A percentile compares a stretch with the other conserved stretches of the same genome.
Evolutionary conservation across 2,797 vertebrate genomes (phyloP).

Genomic region (Notolabrus celidotus): DNA sequence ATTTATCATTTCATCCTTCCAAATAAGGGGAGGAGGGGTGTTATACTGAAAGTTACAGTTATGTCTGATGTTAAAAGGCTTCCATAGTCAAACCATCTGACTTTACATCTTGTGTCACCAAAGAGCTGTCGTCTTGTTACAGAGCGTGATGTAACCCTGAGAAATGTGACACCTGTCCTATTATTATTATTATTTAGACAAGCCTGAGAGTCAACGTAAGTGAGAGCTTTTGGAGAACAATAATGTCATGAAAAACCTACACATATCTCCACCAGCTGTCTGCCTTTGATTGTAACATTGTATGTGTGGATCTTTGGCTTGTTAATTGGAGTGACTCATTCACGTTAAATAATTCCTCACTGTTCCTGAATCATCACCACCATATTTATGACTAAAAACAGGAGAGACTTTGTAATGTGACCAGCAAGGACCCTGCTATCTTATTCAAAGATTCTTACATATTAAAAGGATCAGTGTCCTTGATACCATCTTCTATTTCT

Average conservation of each 20-base stretch:
- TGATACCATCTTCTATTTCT: slow-evolving; percentile 10
- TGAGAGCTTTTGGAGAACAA: slow-evolving; percentile 20
- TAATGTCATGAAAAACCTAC: slow-evolving; percentile 22
- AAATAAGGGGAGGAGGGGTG: too few relatives aligned
- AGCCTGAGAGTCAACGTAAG: background rate
- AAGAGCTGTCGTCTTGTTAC: slow-evolving; percentile 16
- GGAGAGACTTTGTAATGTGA: slow-evolving; percentile 29
- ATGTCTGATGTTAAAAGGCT: too few relatives aligned
- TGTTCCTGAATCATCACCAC: slow-evolving; percentile 40
- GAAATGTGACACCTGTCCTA: slow-evolving; percentile 50
- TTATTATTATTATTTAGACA: slow-evolving; percentile 12
- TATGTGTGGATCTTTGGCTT: slow-evolving; percentile 15
- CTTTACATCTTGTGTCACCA: slow-evolving; percentile 9
- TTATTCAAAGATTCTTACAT: slow-evolving; percentile 11
- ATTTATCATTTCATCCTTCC: too few relatives aligned
- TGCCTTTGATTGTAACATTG: slow-evolving; percentile 33
- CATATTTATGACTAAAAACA: slow-evolving; percentile 28
- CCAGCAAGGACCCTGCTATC: slow-evolving; percentile 17
- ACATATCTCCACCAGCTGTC: slow-evolving; percentile 6
- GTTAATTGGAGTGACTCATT: slow-evolving; percentile 50
- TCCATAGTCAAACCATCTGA: background rate
- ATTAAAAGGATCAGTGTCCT: slow-evolving; percentile 34
- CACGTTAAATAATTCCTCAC: slow-evolving; percentile 27
- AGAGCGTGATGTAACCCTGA: slow-evolving; percentile 43
- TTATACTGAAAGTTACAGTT: too few relatives aligned